Evolutionary conservation across 1,140 invertebrate species (phyloP).

Genomic region (Diorhabda sublineata): DNA sequence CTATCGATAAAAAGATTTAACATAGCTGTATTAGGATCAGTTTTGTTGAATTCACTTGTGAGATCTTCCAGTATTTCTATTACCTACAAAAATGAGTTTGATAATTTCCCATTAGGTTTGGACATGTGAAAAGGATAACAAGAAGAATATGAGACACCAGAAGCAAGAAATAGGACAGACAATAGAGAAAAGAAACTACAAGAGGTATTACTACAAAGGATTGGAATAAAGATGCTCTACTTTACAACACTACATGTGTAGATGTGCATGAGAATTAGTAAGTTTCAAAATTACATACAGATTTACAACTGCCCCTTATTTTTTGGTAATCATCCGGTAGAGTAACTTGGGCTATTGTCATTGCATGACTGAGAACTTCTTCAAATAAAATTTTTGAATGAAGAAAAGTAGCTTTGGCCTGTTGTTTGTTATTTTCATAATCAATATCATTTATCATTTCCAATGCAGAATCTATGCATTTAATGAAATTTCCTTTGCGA

Average conservation of each 20-base stretch:
- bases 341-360: slow-evolving; percentile 42
- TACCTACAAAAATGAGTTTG: slow-evolving; percentile 28
- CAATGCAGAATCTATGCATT: slow-evolving; percentile 37
- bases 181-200: background rate
- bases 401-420: slow-evolving; percentile 13
- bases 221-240: no score
- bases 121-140: no score
- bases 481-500: slow-evolving; percentile 34
- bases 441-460: slow-evolving; percentile 35
- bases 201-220: no score
- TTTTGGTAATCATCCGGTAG: slow-evolving; percentile 35
- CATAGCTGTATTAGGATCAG: slow-evolving; percentile 26
- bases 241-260: no score
- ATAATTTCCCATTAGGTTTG: no score
- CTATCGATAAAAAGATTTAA: slow-evolving; percentile 35
- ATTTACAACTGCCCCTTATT: slow-evolving; percentile 36
- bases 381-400: slow-evolving; percentile 31
- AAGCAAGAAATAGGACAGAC: no score
- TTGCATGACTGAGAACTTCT: slow-evolving; percentile 39
- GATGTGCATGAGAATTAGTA: no score
- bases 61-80: slow-evolving; percentile 29
- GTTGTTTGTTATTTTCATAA: slow-evolving; percentile 19
- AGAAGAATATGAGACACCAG: no score
- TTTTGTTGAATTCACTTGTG: slow-evolving; percentile 29
- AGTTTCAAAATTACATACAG: slow-evolving; percentile 13